A percentile compares a stretch with the other conserved stretches of the same genome.
These are phyloP conservation scores for Eucera pruinosa DNA, from an alignment of 2,888 invertebrate genomes.

Conservation along the genomic window DNA sequence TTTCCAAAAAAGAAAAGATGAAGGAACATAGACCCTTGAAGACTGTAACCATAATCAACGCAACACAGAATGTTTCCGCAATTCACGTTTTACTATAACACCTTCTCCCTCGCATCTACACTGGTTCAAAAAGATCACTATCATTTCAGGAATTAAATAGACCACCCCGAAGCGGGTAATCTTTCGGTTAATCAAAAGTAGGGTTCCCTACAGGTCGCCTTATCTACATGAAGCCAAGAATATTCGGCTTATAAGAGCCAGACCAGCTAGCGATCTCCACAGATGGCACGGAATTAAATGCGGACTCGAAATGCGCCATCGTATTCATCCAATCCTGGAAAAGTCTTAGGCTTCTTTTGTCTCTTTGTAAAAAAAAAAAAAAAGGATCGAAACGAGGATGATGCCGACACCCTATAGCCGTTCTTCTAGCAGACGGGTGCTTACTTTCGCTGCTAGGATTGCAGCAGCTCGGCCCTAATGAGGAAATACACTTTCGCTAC, in stretches of 20 bases:
- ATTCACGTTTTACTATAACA: not conserved
- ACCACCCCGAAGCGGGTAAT: not conserved
- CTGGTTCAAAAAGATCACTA: not conserved
- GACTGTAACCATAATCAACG: no score
- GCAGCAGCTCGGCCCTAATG: slow-evolving; percentile 66
- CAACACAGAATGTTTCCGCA: no score
- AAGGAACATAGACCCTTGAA: no score
- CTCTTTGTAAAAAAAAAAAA: slow-evolving; percentile 16
- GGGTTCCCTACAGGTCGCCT: slow-evolving; percentile 3
- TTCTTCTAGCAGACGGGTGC: slow-evolving; percentile 37
- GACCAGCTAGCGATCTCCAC: not conserved
- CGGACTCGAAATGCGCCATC: slow-evolving; percentile 25
- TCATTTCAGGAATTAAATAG: slow-evolving; percentile 16
- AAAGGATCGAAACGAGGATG: slow-evolving; percentile 56
- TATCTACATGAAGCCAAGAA: slow-evolving; percentile 1
- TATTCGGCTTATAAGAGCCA: slow-evolving; percentile 17
- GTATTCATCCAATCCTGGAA: slow-evolving; percentile 53
- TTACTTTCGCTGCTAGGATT: slow-evolving; percentile 60
- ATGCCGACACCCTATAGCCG: slow-evolving; percentile 6
- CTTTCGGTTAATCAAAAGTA: slow-evolving; percentile 40
- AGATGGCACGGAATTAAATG: slow-evolving; percentile 49
- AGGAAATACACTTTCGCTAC: slow-evolving; percentile 72
- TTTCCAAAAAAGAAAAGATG: no score
- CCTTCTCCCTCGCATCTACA: not conserved
- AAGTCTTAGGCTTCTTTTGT: slow-evolving; percentile 43